Evolutionary conservation across 2,797 vertebrate species (phyloP).

Genomic region (Notolabrus celidotus): DNA sequence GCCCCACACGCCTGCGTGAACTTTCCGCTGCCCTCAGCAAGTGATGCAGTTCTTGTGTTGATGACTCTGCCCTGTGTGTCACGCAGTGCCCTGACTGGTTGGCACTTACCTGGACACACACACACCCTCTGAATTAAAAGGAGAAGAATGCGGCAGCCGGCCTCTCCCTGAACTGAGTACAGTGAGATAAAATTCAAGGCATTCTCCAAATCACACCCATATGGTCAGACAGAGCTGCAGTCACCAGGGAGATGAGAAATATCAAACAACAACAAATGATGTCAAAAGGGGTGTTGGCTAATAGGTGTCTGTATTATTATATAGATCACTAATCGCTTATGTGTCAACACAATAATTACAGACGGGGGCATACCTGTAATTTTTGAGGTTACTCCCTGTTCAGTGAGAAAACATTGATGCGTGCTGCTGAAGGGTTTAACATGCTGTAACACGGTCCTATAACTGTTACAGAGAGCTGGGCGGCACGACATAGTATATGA

Average conservation of each 20-base stretch:
- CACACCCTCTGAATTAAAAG: slow-evolving; percentile 69
- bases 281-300: slow-evolving; percentile 64
- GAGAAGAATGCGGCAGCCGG: slow-evolving; percentile 60
- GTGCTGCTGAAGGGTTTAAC: neutral
- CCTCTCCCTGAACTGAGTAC: slow-evolving; percentile 63
- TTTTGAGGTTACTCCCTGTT: slow-evolving; percentile 56
- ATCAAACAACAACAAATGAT: slow-evolving; percentile 66
- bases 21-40: slow-evolving; percentile 43
- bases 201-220: slow-evolving; percentile 70
- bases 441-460: slow-evolving; percentile 2
- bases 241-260: slow-evolving; percentile 71
- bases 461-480: neutral
- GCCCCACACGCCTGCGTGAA: slow-evolving; percentile 47
- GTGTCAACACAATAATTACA: slow-evolving; percentile 49
- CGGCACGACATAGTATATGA: neutral
- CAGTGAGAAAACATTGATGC: slow-evolving; percentile 3
- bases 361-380: slow-evolving; percentile 40
- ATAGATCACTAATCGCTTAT: slow-evolving; percentile 24
- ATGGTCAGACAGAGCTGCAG: slow-evolving; percentile 39
- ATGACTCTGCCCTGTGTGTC: slow-evolving; percentile 48
- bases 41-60: slow-evolving; percentile 29
- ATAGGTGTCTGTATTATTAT: slow-evolving; percentile 28
- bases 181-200: slow-evolving; percentile 60
- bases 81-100: slow-evolving; percentile 35
- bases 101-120: slow-evolving; percentile 74